Base-by-base conservation (phyloP, 2,797 vertebrate genomes). In the Rhinichthys osculus region DNA sequence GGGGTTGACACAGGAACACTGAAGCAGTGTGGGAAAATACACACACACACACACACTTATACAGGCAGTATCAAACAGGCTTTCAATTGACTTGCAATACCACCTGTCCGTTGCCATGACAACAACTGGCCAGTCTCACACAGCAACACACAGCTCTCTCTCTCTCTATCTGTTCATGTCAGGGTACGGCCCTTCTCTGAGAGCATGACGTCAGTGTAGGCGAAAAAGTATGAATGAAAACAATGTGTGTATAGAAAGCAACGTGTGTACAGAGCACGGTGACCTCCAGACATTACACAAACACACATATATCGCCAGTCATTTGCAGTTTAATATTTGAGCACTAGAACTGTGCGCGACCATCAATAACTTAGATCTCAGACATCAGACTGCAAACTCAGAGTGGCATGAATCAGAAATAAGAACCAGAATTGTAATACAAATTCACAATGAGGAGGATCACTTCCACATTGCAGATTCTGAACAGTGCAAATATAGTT, bases 171-270 rank as follows among this genome's bases (percentile, higher is more conserved):
- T 71, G 90, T 86, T 90, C 87, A 90, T 81, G 73, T 89, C 66
- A 85, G 91, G 84, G 87, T 85, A 89, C 85, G 87, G 86, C 64
- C 81, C 70, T 23, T 86, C 89, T 90, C 64, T 90, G 50, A 57
- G 90, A 92, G 89, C 91, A 90, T 90, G 85, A 90, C 91, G 93
- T 94, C 93, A 94, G 90, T 40, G 10, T 64, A 47, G 88, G 19
- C 78, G 90, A 89, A 92, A 92, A 89, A 90, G 77, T 91, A 89
- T 95, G 92, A 94, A 95, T 95, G 93, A 92, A 91, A 81, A 85
- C 71, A 76, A 87, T 38, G 57, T 87, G 81, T 38, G 81, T 73
- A 72, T 81, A 73, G 82, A 47, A 17, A 72, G 69, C 19, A 78
- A 84, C 33, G 54, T 76, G 52, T 78, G 81, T 85, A 40, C 52